Conservation (phyloP, 1,140 invertebrate genomes). For the Halotydeus destructor region DNA sequence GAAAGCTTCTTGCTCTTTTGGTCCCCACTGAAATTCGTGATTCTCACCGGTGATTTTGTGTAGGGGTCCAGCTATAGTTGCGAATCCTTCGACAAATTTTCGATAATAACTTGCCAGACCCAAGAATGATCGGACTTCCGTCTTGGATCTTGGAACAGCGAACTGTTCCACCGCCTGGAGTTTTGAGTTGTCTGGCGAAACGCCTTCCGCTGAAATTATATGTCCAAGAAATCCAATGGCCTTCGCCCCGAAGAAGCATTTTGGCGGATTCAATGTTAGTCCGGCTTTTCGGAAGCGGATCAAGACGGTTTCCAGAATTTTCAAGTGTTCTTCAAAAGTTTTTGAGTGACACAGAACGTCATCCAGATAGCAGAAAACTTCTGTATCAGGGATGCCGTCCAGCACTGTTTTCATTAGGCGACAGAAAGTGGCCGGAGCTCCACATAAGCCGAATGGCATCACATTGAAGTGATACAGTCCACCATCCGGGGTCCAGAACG, state of each 20-base stretch:
- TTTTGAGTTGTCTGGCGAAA: conserved; percentile 1
- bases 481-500: too few species aligned
- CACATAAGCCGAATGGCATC: neutral
- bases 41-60: neutral
- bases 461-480: neutral
- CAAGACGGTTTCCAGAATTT: neutral
- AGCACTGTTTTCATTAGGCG: neutral
- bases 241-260: conserved; percentile 1
- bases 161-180: conserved; percentile 1
- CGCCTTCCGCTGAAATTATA: conserved; percentile 4
- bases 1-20: neutral
- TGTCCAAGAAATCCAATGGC: conserved; percentile 13
- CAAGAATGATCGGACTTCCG: neutral
- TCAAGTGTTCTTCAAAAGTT: neutral
- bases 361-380: neutral
- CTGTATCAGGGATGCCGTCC: neutral
- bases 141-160: neutral
- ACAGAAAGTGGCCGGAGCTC: neutral
- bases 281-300: neutral
- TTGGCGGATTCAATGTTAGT: neutral
- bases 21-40: neutral
- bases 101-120: conserved; percentile 1
- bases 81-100: neutral
- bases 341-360: neutral
- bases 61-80: neutral